Base-by-base conservation (phyloP, 2,888 invertebrate species). In the Incurvaria masculella region DNA sequence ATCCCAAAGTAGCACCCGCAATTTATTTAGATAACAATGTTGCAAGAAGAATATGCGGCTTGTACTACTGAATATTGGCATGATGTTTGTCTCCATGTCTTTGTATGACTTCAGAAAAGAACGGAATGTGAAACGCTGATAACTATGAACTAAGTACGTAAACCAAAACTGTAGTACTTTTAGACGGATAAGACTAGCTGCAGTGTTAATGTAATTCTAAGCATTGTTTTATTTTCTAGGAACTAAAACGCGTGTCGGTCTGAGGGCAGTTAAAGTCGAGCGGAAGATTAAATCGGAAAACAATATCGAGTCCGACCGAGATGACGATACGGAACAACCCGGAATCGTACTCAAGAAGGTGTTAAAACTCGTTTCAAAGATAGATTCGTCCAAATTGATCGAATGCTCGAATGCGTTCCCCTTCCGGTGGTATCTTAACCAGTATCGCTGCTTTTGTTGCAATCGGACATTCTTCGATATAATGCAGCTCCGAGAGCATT, bases 401-500 rank as follows among this genome's bases (percentile, higher is more conserved):
- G 33, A 33, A n/a, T 33, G 8, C 33, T 33, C 33, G 33, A 33
- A 33, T 33, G 11, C 14, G 33, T 33, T 33, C 14, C 33, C 33
- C 8, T 33, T 33, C 14, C 19, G 39, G 20, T 47, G 47, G 47
- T 16, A 20, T 18, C 47, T 47, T 18, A 47, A 47, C 17, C 40
- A 50, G 19, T 45, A 45, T 45, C 26, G 46, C 38, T 50, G 50
- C 40, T 47, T 47, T 18, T 50, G 47, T 41, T 50, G 50, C 44
- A 47, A 47, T 42, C 27, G 41, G 3, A 44, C 19, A 6, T 47
- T 39, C 26, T 27, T 44, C 20, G 45, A 50, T 18, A 47, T 44
- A 8, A 4, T 20, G n/a, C 21, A 20, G 26, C 23, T 50, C 2
- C 47, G 47, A n/a, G 18, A 33, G 19, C 50, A 50, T 21, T 21